Evolutionary conservation across 2,113 vertebrate genomes (phyloP).

Genomic region (rabbit (Oryctolagus cuniculus)): DNA sequence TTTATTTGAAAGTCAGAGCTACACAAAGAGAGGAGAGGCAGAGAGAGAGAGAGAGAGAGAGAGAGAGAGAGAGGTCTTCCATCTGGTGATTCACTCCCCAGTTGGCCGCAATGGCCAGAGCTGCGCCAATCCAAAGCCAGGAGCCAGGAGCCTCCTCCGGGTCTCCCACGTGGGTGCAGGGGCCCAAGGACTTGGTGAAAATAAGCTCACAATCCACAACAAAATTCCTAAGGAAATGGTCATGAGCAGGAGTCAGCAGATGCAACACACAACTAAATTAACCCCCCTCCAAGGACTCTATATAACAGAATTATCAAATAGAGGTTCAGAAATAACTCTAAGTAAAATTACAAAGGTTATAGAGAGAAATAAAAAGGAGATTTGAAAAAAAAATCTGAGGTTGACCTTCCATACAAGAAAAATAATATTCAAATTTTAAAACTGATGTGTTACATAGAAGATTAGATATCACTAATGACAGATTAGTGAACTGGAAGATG

Average conservation of each 20-base stretch:
- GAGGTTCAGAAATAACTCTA: neutral
- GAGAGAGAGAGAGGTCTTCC: too few relatives aligned
- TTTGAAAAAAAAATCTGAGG: conserved; percentile 11
- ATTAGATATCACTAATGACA: neutral
- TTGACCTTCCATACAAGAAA: conserved; percentile 26
- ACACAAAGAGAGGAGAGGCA: too few relatives aligned
- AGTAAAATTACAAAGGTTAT: conserved; percentile 35
- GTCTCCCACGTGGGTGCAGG: too few relatives aligned
- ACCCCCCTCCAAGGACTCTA: neutral
- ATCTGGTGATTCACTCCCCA: too few relatives aligned
- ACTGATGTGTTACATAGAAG: neutral
- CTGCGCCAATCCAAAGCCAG: too few relatives aligned
- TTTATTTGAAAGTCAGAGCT: too few relatives aligned
- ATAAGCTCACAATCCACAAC: neutral
- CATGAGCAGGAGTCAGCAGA: neutral
- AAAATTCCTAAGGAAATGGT: conserved; percentile 42
- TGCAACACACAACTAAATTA: neutral
- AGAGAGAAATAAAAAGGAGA: neutral
- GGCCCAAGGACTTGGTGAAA: neutral
- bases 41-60: too few relatives aligned
- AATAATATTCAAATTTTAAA: neutral
- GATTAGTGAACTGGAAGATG: conserved; percentile 43
- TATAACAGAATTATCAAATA: conserved; percentile 37
- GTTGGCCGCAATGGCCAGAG: too few relatives aligned
- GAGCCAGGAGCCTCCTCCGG: too few relatives aligned